Evolutionary conservation across 2,888 invertebrate species (phyloP), one percentile per base, ranked within the genome.

Genomic region (Caenorhabditis afra): DNA sequence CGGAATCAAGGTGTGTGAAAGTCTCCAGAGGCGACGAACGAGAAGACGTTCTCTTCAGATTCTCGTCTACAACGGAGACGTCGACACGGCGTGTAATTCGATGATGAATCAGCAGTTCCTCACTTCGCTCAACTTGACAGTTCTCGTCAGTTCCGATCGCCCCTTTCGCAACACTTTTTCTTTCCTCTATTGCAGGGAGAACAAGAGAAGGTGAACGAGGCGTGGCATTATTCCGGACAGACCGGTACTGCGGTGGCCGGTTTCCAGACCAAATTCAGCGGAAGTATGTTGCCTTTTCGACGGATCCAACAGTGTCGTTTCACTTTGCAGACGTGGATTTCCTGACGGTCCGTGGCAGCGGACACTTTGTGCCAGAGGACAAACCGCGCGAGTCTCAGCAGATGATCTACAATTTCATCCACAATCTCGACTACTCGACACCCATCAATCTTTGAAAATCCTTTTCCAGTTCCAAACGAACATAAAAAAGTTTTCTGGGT

Each of bases 31-130:
- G n/a, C n/a, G n/a, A n/a, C n/a, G n/a, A n/a, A n/a, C n/a, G n/a
- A n/a, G n/a, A n/a, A n/a, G n/a, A n/a, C n/a, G n/a, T n/a, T n/a
- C n/a, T n/a, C n/a, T n/a, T 66, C 55, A 83, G 50, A 87, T 91
- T 16, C 74, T 92, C 62, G 88, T 92, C 41, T 92, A 92, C 87
- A 92, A 92, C 83, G 92, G 92, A 16, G 92, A 92, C 85, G 90
- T 91, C 16, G 87, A 92, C 81, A 91, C 92, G 90, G 92, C 91
- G 1, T 92, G 92, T 85, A 92, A 92, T 83, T 91, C 91, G 84
- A 90, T 92, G 3, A 92, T 91, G 61, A 91, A 92, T 85, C 90
- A 91, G 79, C 91, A 87, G 47, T 84, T 84, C 52, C 64, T 84
- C 50, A 74, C 80, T 16, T 61, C 67, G 7, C 70, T 84, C 50